Evolutionary conservation across 2,888 invertebrate species (phyloP).

Genomic region (Gymnocheta viridis): DNA sequence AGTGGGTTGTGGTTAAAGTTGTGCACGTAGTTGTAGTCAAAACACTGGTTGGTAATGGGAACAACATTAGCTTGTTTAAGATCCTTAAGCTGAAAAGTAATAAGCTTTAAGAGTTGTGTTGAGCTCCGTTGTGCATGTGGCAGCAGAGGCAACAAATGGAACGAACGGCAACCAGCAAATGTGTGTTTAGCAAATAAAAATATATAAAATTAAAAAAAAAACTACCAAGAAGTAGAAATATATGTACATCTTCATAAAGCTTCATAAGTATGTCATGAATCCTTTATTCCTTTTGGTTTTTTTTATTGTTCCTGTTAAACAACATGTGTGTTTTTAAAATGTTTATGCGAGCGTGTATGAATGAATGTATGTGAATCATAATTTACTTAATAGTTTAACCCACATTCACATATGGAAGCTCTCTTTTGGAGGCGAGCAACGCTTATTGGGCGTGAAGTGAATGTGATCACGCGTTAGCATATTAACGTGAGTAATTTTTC

Average conservation of each 20-base stretch:
- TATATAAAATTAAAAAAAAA: neutral
- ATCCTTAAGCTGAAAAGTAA: slow-evolving; percentile 65
- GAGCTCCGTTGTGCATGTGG: slow-evolving; percentile 13
- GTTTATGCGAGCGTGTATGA: neutral
- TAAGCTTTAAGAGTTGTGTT: slow-evolving; percentile 58
- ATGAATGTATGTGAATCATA: slow-evolving; percentile 26
- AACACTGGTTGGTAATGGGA: slow-evolving; percentile 43
- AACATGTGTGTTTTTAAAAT: neutral
- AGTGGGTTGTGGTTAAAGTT: slow-evolving; percentile 12
- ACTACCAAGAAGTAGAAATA: slow-evolving; percentile 24
- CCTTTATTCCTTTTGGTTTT: slow-evolving; percentile 42
- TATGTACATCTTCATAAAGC: slow-evolving; percentile 55
- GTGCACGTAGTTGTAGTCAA: slow-evolving; percentile 29
- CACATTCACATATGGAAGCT: slow-evolving; percentile 36
- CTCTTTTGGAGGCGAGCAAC: neutral
- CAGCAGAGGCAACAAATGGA: slow-evolving; percentile 1
- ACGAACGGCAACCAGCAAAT: slow-evolving; percentile 45
- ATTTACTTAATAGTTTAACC: slow-evolving; percentile 57
- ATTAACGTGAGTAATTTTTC: too few species aligned
- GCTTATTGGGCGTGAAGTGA: neutral
- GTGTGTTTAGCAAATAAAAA: slow-evolving; percentile 34
- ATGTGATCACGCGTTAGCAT: neutral
- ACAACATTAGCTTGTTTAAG: slow-evolving; percentile 66
- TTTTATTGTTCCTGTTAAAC: slow-evolving; percentile 34
- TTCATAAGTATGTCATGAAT: slow-evolving; percentile 65